These are phyloP conservation scores for Hofmannophila pseudospretella DNA, from an alignment of 2,888 invertebrate genomes.

Conservation along the genomic window DNA sequence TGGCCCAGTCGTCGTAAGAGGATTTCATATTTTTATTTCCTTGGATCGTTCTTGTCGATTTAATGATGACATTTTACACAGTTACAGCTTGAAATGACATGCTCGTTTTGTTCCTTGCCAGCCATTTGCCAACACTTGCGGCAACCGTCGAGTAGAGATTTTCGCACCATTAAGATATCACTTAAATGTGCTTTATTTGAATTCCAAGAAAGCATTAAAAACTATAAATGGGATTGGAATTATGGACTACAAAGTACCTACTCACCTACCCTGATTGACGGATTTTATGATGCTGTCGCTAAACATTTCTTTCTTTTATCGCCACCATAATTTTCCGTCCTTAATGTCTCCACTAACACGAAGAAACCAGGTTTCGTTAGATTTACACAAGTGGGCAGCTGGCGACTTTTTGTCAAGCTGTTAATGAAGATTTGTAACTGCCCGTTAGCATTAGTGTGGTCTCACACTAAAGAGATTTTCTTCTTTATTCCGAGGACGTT, in stretches of 20 bases:
- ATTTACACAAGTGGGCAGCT: slow-evolving; percentile 52
- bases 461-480: slow-evolving; percentile 45
- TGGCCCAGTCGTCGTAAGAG: slow-evolving; percentile 12
- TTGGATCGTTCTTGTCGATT: slow-evolving; percentile 23
- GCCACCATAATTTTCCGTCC: slow-evolving; percentile 18
- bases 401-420: slow-evolving; percentile 59
- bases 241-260: slow-evolving; percentile 1
- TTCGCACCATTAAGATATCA: slow-evolving; percentile 26
- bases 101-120: slow-evolving; percentile 29
- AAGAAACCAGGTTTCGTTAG: slow-evolving; percentile 39
- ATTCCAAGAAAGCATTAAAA: neutral
- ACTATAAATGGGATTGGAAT: neutral
- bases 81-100: slow-evolving; percentile 22
- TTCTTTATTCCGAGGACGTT: slow-evolving; percentile 39
- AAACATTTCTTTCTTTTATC: slow-evolving; percentile 9
- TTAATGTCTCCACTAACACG: slow-evolving; percentile 23
- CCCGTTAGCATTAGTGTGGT: slow-evolving; percentile 51
- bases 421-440: slow-evolving; percentile 69
- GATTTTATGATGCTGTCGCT: slow-evolving; percentile 7
- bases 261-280: slow-evolving; percentile 6
- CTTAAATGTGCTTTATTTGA: slow-evolving; percentile 18
- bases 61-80: slow-evolving; percentile 22
- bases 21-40: slow-evolving; percentile 23
- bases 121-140: slow-evolving; percentile 32
- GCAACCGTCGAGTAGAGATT: slow-evolving; percentile 26